Conservation (phyloP, 2,888 invertebrate genomes). For the Heliconius ismenius region DNA sequence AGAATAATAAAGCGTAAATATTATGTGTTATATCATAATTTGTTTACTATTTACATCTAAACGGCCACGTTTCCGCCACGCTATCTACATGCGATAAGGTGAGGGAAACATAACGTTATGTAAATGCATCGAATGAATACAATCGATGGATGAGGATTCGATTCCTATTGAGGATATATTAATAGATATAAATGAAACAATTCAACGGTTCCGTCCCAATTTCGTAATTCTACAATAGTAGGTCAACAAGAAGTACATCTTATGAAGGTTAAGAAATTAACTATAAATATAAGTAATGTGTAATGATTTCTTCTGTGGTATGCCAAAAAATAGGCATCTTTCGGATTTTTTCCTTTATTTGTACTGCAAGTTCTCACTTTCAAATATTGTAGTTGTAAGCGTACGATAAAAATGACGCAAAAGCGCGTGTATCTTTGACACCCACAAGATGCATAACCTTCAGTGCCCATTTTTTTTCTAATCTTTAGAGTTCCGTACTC, state of each 20-base stretch:
- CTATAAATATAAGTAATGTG: too few species aligned
- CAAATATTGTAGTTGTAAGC: too few species aligned
- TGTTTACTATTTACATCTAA: conserved; percentile 11
- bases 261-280: too few species aligned
- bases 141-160: not conserved
- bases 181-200: not conserved
- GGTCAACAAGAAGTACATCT: too few species aligned
- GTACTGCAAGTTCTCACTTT: too few species aligned
- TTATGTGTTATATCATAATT: conserved; percentile 2
- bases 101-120: not conserved
- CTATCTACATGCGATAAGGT: conserved; percentile 15
- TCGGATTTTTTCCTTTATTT: too few species aligned
- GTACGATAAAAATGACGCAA: not conserved
- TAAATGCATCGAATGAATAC: not conserved
- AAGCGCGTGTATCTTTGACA: not conserved
- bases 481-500: not conserved
- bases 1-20: not conserved
- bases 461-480: not conserved
- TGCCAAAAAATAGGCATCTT: not conserved
- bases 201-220: too few species aligned
- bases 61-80: conserved; percentile 14
- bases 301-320: not conserved
- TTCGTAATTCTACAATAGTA: too few species aligned
- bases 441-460: not conserved
- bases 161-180: not conserved